Evolutionary conservation across 2,888 invertebrate species (phyloP).

Genomic region (Macrosoma leucophasiata): DNA sequence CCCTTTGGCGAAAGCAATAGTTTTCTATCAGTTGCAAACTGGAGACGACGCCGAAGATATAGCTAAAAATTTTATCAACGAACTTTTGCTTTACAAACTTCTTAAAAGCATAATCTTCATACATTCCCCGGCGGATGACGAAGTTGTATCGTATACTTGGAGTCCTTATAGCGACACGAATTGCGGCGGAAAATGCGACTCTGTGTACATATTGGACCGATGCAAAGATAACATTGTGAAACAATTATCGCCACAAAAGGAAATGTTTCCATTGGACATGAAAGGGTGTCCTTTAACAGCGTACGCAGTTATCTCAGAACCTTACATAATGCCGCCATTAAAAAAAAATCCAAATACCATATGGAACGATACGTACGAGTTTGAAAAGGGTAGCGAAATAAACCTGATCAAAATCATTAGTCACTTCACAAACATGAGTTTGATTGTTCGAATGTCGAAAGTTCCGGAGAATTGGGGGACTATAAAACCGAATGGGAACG

Average conservation of each 20-base stretch:
- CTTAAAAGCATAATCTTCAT: constrained; percentile 60
- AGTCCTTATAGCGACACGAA: constrained; percentile 57
- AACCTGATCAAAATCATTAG: constrained; percentile 64
- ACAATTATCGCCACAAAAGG: constrained; percentile 41
- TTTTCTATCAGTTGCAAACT: constrained; percentile 52
- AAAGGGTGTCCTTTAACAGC: constrained; percentile 59
- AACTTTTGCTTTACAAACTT: constrained; percentile 52
- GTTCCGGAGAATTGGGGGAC: constrained; percentile 59
- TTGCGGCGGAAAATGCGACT: constrained; percentile 57
- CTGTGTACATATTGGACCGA: constrained; percentile 56
- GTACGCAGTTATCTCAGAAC: constrained; percentile 63
- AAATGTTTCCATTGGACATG: constrained; percentile 59
- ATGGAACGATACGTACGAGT: constrained; percentile 53
- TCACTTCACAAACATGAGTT: constrained; percentile 62
- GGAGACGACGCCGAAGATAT: constrained; percentile 42
- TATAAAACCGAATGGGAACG: constrained; percentile 48
- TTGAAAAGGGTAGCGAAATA: constrained; percentile 59
- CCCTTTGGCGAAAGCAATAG: constrained; percentile 65
- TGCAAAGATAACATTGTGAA: constrained; percentile 47
- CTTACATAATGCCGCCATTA: constrained; percentile 63
- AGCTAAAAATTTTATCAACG: constrained; percentile 57
- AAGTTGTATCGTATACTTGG: constrained; percentile 63
- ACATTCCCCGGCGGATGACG: constrained; percentile 40
- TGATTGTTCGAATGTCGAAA: constrained; percentile 53
- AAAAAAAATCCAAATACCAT: constrained; percentile 36